Evolutionary conservation across 1,140 invertebrate species (phyloP), one percentile per base, ranked within the genome.

Genomic region (Phymastichus coffea): DNA sequence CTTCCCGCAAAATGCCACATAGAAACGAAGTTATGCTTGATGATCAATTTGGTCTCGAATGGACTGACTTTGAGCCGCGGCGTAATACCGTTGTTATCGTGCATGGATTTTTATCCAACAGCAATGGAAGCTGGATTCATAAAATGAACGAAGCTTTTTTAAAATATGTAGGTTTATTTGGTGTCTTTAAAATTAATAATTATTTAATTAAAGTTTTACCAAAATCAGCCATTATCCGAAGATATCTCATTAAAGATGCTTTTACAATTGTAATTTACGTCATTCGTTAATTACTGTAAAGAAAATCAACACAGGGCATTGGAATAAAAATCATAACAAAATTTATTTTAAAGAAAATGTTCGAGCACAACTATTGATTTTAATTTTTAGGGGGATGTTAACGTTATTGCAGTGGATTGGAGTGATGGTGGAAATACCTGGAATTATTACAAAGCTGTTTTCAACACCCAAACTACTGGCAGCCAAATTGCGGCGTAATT

Each of bases 381-480:
- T 33, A 33, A 33, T 33, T 64, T 66, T 43, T 51, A 85, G 83
- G 75, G 58, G 0, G 81, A 86, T 56, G 78, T 83, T 12, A 85
- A 86, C 56, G 78, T 85, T 0, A 78, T 86, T 8, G 73, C 78
- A 0, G 82, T 83, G 10, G 84, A 86, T 60, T 86, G 84, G 84
- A 83, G 83, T 46, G 74, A 72, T 9, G 82, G 82, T 0, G 79
- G 83, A 9, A 82, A 83, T 33, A 84, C 82, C 0, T 83, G 80
- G 77, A 85, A 84, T 71, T 86, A 86, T 54, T 83, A 83, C 68
- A 77, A 80, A 61, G 84, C 84, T 0, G 84, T 82, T 0, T 77
- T 82, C 7, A 84, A 85, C 60, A 84, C 84, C 0, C 73, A 77
- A 49, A 71, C 76, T 17, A 82, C 83, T 9, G 83, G 83, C 40